Base-by-base conservation (phyloP, 1,140 invertebrate species). In the Achroia grisella region DNA sequence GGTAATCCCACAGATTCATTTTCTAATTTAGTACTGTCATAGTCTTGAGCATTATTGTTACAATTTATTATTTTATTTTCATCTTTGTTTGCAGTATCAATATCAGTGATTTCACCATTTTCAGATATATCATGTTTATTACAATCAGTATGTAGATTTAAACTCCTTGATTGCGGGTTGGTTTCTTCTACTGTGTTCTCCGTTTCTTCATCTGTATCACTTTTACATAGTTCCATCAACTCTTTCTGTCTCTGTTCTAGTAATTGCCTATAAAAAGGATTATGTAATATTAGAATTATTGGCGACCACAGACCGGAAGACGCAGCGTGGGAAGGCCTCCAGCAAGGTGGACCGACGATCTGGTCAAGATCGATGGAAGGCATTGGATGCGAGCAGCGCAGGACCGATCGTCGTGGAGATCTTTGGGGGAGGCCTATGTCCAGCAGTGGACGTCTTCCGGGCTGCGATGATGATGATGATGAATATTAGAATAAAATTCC, bases 171-270 rank as follows among this genome's bases (percentile, higher is more conserved):
- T 36, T 33, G 13, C 31, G 47, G 44, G 32, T 39, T 44, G 49
- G 13, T 40, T 66, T 62, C 49, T 47, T 77, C 71, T 30, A n/a
- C n/a, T n/a, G n/a, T n/a, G n/a, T n/a, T n/a, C n/a, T 73, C 65
- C 48, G 4, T 10, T 13, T 89, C 88, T 73, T 71, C 72, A 23
- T 82, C 75, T 39, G 62, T 56, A 8, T 90, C 89, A 69, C 88
- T 90, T 67, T 89, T 89, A 56, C 88, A 91, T 53, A 90, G 79
- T 54, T 88, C 80, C 58, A 89, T 84, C 36, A 89, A 86, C 73
- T 88, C 85, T 62, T 89, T 90, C 63, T 90, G 86, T 50, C 87
- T 79, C 65, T 89, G 71, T 65, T 89, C 81, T 42, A 89, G 56
- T 48, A 83, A 64, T 66, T 81, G 73, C 4, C 88, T 89, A 42